Evolutionary conservation across 1,140 invertebrate species (phyloP).

Genomic region (Drosophila tropicalis): DNA sequence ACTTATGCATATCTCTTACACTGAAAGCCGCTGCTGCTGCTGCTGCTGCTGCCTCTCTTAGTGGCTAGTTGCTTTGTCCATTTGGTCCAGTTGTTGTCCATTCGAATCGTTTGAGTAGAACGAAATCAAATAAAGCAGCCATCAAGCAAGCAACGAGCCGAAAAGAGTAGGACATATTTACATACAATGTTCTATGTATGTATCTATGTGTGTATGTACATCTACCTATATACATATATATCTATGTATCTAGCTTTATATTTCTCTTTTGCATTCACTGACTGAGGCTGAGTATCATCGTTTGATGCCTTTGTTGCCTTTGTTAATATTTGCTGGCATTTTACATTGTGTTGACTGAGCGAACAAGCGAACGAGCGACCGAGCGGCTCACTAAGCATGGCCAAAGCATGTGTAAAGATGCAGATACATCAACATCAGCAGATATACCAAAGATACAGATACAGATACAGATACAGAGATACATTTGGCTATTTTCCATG

Average conservation of each 20-base stretch:
- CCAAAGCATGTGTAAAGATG: constrained; percentile 28
- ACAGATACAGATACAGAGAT: constrained; percentile 31
- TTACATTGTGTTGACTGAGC: constrained; percentile 62
- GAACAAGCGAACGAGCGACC: not conserved
- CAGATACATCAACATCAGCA: constrained; percentile 16
- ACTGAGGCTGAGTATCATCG: constrained; percentile 7
- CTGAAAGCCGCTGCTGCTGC: not conserved
- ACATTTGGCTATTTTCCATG: constrained; percentile 66
- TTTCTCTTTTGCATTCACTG: constrained; percentile 13
- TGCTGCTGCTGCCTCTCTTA: not conserved
- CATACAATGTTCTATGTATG: constrained; percentile 1
- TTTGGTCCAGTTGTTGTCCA: not conserved
- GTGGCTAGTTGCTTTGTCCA: constrained; percentile 15
- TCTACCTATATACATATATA: constrained; percentile 16
- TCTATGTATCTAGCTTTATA: constrained; percentile 1
- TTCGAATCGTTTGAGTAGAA: constrained; percentile 60
- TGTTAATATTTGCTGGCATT: constrained; percentile 77
- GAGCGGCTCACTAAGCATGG: constrained; percentile 54
- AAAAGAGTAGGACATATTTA: constrained; percentile 25
- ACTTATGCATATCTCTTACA: constrained; percentile 52
- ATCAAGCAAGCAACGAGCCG: constrained; percentile 73
- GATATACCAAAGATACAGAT: constrained; percentile 17
- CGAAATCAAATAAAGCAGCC: constrained; percentile 70
- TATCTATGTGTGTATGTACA: constrained; percentile 8
- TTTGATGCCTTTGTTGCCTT: constrained; percentile 52